phyloP scores from a whole-genome alignment of 1,140 invertebrate genomes.

The Hycleus phaleratus region DNA sequence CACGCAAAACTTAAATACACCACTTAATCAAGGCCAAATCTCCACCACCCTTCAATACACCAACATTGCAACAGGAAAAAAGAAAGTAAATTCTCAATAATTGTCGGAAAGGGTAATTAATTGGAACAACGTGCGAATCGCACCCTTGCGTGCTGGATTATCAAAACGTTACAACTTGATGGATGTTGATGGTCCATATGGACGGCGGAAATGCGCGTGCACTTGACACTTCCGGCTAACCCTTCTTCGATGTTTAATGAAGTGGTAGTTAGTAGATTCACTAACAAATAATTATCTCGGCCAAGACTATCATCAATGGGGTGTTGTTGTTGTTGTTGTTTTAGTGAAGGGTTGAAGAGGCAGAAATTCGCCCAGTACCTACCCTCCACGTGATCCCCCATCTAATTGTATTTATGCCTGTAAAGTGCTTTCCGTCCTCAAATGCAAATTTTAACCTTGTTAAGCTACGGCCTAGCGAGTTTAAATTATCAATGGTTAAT shows the following conservation, averaged over 20 bases:
- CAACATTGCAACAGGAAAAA: too few species aligned
- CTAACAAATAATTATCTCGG: not conserved
- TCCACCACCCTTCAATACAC: too few species aligned
- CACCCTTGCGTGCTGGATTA: constrained; percentile 10
- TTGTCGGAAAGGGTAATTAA: too few species aligned
- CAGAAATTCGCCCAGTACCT: constrained; percentile 2
- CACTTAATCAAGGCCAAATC: constrained; percentile 31
- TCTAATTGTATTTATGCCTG: constrained; percentile 42
- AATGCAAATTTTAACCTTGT: constrained; percentile 46
- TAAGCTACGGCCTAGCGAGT: constrained; percentile 42
- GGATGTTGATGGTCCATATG: constrained; percentile 26
- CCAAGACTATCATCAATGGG: not conserved
- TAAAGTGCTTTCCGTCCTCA: constrained; percentile 46
- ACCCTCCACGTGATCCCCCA: constrained; percentile 22
- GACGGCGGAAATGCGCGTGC: constrained; percentile 32
- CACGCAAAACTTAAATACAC: constrained; percentile 32
- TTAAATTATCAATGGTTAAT: constrained; percentile 47
- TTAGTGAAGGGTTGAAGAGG: not conserved
- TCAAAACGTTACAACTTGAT: constrained; percentile 21
- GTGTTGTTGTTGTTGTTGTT: not conserved
- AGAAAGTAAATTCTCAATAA: too few species aligned
- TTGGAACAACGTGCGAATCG: constrained; percentile 9
- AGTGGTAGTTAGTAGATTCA: constrained; percentile 14
- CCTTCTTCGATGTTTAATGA: constrained; percentile 27
- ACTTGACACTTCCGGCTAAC: constrained; percentile 38